phyloP scores from a whole-genome alignment of 2,888 invertebrate genomes.

The Dicyrtomina minuta region DNA sequence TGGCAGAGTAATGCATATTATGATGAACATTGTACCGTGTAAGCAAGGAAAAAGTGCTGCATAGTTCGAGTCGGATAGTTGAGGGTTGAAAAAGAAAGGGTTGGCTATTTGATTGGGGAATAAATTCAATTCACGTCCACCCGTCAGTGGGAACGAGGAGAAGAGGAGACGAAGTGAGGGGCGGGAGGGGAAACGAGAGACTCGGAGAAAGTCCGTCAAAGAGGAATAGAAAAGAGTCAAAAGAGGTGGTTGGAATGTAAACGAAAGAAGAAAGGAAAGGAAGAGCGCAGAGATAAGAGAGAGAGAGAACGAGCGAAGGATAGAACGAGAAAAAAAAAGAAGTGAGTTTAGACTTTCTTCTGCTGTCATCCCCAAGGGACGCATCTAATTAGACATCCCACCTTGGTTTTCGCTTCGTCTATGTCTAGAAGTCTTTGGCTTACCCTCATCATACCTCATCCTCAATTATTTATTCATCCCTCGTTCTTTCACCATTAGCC shows the following conservation, averaged over 20 bases:
- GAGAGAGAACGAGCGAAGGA: not conserved
- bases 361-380: slow-evolving; percentile 41
- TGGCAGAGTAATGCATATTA: not conserved
- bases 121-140: slow-evolving; percentile 51
- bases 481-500: slow-evolving; percentile 45
- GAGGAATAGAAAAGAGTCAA: slow-evolving; percentile 28
- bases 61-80: slow-evolving; percentile 5
- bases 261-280: slow-evolving; percentile 37
- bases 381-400: slow-evolving; percentile 46
- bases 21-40: too few relatives aligned
- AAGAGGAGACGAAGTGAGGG: slow-evolving; percentile 4
- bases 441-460: slow-evolving; percentile 33
- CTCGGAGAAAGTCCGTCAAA: slow-evolving; percentile 25
- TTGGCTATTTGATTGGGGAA: slow-evolving; percentile 49
- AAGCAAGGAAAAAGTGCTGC: too few relatives aligned
- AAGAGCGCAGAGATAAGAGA: not conserved
- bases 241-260: slow-evolving; percentile 36
- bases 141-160: slow-evolving; percentile 12
- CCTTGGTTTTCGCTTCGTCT: slow-evolving; percentile 24
- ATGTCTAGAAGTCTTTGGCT: slow-evolving; percentile 18
- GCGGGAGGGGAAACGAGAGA: slow-evolving; percentile 12
- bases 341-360: slow-evolving; percentile 20
- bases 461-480: slow-evolving; percentile 45
- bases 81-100: slow-evolving; percentile 26
- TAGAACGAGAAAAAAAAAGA: not conserved